Conservation (phyloP, 2,888 invertebrate genomes). For the Ernsta delagoae region DNA sequence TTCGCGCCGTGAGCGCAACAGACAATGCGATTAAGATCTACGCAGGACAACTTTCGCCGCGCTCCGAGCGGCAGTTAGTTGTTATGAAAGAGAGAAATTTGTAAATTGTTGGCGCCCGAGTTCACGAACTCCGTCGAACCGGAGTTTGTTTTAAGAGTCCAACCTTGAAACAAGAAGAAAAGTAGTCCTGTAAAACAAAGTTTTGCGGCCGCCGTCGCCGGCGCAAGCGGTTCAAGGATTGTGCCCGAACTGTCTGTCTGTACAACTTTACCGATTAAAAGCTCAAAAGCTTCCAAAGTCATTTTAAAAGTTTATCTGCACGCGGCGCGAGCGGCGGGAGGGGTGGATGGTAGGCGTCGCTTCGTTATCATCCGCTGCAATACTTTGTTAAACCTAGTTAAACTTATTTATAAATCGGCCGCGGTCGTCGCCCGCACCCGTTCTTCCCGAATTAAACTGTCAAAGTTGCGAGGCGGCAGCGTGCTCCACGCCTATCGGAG, state of each 20-base stretch:
- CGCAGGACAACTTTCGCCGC: slow-evolving; percentile 86
- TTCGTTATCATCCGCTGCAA: slow-evolving; percentile 79
- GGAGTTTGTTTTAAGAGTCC: slow-evolving; percentile 86
- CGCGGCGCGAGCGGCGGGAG: slow-evolving; percentile 65
- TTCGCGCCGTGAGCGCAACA: slow-evolving; percentile 82
- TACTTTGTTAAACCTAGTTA: slow-evolving; percentile 82
- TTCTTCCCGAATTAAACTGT: slow-evolving; percentile 71
- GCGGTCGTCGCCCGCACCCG: slow-evolving; percentile 65
- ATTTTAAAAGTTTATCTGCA: slow-evolving; percentile 86
- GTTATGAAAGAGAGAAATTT: slow-evolving; percentile 86
- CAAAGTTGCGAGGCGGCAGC: slow-evolving; percentile 62
- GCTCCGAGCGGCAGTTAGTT: slow-evolving; percentile 85
- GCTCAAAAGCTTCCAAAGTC: slow-evolving; percentile 86
- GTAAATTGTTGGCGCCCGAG: slow-evolving; percentile 86
- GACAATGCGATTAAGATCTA: slow-evolving; percentile 86
- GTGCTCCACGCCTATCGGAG: slow-evolving; percentile 51
- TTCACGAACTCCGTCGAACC: slow-evolving; percentile 85
- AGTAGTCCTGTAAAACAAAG: slow-evolving; percentile 86
- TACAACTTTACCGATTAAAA: slow-evolving; percentile 86
- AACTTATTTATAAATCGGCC: slow-evolving; percentile 80
- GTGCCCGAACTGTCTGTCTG: slow-evolving; percentile 86
- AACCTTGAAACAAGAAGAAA: slow-evolving; percentile 86
- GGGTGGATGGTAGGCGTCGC: slow-evolving; percentile 69
- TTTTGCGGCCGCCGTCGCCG: slow-evolving; percentile 86
- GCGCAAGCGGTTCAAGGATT: slow-evolving; percentile 86